phyloP scores from a whole-genome alignment of 2,113 vertebrate genomes.

The Myotis lucifugus region DNA sequence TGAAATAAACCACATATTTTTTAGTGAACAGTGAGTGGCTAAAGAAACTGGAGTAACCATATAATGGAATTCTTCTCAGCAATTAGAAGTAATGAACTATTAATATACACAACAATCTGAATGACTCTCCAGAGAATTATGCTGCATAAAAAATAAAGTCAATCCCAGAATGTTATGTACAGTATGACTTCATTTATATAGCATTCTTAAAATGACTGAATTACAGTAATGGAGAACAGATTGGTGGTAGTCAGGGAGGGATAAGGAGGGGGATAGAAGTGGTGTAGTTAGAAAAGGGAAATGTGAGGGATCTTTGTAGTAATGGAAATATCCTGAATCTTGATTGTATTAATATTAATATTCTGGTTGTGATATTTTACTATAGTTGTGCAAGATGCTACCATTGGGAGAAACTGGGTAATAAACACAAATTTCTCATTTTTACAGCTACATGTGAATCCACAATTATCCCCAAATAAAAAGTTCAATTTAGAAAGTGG shows the following conservation, averaged over 20 bases:
- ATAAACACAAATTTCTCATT: neutral
- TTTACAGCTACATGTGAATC: conserved; percentile 10
- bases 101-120: neutral
- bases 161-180: neutral
- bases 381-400: neutral
- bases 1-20: neutral
- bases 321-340: neutral
- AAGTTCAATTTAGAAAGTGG: conserved; percentile 38
- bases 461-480: conserved; percentile 7
- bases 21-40: neutral
- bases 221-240: neutral
- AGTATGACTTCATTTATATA: neutral
- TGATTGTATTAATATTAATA: conserved; percentile 47
- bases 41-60: neutral
- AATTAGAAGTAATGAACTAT: neutral
- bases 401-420: neutral
- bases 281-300: neutral
- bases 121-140: neutral
- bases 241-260: neutral
- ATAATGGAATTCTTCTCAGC: neutral
- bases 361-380: neutral
- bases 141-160: neutral
- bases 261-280: neutral
- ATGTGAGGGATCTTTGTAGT: neutral
- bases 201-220: neutral